These are phyloP conservation scores for Poecilia gillii DNA, from an alignment of 2,797 vertebrate species.

Conservation along the genomic window DNA sequence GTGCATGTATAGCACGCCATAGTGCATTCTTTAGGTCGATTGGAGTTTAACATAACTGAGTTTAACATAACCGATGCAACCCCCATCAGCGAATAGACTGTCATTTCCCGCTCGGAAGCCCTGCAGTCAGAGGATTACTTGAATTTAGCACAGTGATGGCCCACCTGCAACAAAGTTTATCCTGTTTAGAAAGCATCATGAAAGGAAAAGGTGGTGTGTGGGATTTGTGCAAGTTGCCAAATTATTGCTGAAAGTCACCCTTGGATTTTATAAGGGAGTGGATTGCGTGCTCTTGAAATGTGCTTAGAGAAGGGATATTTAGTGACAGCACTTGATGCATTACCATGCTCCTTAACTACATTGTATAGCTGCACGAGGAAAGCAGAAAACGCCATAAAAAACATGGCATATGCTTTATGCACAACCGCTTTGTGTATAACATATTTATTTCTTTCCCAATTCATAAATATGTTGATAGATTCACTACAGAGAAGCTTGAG, in stretches of 20 bases:
- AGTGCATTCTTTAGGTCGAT: conserved; percentile 38
- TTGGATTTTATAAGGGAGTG: conserved; percentile 45
- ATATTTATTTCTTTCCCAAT: conserved; percentile 16
- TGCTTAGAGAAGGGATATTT: conserved; percentile 79
- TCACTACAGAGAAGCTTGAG: conserved; percentile 18
- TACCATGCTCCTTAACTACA: conserved; percentile 72
- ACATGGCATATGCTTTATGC: conserved; percentile 14
- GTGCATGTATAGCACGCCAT: conserved; percentile 45
- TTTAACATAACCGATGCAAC: conserved; percentile 2
- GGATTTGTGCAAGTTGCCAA: conserved; percentile 53
- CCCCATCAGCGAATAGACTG: conserved; percentile 16
- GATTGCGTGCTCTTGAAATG: conserved; percentile 76
- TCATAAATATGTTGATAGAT: conserved; percentile 40
- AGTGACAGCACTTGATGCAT: conserved; percentile 79
- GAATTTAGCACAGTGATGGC: conserved; percentile 20
- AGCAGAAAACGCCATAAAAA: conserved; percentile 19
- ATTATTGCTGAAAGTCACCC: conserved; percentile 75
- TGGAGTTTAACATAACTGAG: conserved; percentile 36
- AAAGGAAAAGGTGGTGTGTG: conserved; percentile 19
- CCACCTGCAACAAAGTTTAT: conserved; percentile 46
- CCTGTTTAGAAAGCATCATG: neutral
- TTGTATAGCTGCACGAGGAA: conserved; percentile 42
- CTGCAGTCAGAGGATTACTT: conserved; percentile 51
- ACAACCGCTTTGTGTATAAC: conserved; percentile 7
- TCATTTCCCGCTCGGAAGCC: conserved; percentile 32